phyloP scores from a whole-genome alignment of 2,113 vertebrate genomes.

The Trematomus loennbergii region DNA sequence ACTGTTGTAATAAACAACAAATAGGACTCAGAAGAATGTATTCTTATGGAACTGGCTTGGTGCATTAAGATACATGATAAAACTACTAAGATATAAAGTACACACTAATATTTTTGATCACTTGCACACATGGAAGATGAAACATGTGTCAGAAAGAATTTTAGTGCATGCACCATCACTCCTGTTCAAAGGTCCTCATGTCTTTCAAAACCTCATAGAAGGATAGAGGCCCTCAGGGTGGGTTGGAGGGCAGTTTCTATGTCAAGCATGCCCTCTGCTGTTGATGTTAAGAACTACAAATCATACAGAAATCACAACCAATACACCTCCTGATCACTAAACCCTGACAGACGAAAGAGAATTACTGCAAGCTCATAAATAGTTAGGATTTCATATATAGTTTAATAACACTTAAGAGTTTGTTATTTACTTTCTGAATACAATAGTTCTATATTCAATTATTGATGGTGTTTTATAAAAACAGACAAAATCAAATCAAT shows the following conservation, averaged over 20 bases:
- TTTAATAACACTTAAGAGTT: neutral
- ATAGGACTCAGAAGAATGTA: no score
- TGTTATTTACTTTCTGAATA: neutral
- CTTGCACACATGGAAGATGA: neutral
- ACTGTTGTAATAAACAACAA: no score
- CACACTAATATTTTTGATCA: neutral
- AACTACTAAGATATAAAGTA: neutral
- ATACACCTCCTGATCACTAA: neutral
- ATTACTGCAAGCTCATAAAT: neutral
- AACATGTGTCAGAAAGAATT: neutral
- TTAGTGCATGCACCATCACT: neutral
- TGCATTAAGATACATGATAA: neutral
- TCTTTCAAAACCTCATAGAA: neutral
- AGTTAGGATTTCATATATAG: neutral
- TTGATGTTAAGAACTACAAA: slow-evolving; percentile 20
- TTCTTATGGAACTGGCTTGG: no score
- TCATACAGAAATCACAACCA: neutral
- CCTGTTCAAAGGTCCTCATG: neutral
- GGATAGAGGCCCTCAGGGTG: neutral
- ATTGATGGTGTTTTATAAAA: no score
- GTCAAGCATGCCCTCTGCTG: slow-evolving; percentile 53
- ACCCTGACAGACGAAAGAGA: neutral
- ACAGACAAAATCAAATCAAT: no score
- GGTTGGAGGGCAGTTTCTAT: neutral
- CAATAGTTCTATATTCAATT: neutral